Percentiles rank a stretch among this genome's conserved stretches.
phyloP scores from a whole-genome alignment of 37 sponge, comb jelly and placozoan genomes.

The Ephydatia muelleri region DNA sequence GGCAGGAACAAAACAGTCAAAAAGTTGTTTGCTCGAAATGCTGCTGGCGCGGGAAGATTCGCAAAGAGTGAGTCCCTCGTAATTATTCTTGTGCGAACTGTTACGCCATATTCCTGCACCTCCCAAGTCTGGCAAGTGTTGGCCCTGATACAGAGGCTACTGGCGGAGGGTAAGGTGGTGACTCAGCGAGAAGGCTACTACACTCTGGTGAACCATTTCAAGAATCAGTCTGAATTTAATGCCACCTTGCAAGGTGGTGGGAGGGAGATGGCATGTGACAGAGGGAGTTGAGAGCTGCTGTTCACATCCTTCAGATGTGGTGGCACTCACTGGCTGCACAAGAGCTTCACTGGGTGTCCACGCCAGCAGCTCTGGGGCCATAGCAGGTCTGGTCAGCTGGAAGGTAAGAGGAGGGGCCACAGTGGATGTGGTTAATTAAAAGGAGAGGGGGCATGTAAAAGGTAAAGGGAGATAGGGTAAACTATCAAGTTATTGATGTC shows the following conservation, averaged over 20 bases:
- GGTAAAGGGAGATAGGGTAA: not conserved
- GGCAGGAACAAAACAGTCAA: constrained; percentile 60
- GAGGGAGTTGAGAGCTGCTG: too few species aligned
- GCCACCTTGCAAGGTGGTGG: constrained; percentile 71
- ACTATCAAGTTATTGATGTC: too few species aligned
- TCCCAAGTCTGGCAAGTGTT: constrained; percentile 80
- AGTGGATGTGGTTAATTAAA: not conserved
- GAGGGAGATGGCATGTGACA: not conserved
- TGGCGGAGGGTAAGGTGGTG: constrained; percentile 71
- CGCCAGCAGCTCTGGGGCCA: constrained; percentile 86
- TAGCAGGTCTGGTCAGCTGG: constrained; percentile 86
- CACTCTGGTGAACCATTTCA: constrained; percentile 84
- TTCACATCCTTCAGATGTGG: constrained; percentile 64
- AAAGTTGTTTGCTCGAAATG: constrained; percentile 57
- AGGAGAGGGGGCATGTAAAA: not conserved
- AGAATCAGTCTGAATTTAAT: constrained; percentile 89
- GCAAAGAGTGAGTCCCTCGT: constrained; percentile 54
- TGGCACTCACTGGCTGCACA: constrained; percentile 73
- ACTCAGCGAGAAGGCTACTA: constrained; percentile 97
- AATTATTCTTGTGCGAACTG: not conserved
- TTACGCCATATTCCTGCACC: not conserved
- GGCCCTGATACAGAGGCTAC: constrained; percentile 63
- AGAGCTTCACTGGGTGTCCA: constrained; percentile 77
- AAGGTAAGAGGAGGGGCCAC: constrained; percentile 18
- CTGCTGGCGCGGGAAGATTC: constrained; percentile 54